Percentiles rank a stretch among this genome's conserved stretches.
Conservation (phyloP, 2,113 vertebrate species). For the Toxostoma redivivum region DNA sequence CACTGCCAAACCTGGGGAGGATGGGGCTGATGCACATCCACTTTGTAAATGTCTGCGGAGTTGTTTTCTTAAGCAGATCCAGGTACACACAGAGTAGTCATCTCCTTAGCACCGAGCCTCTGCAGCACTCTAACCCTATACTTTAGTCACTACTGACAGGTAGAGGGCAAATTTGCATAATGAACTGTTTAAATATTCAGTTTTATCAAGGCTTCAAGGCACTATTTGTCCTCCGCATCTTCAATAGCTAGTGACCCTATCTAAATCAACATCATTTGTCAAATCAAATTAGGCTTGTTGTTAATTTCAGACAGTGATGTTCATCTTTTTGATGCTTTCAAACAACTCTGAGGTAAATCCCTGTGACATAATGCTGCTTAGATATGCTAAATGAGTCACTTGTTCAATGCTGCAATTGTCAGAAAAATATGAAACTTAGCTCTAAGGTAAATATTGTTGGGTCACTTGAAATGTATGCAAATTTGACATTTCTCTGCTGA, state of each 20-base stretch:
- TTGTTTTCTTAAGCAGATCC: not conserved
- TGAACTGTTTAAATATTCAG: constrained; percentile 77
- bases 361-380: constrained; percentile 78
- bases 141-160: constrained; percentile 72
- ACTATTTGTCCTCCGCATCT: constrained; percentile 69
- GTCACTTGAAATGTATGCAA: constrained; percentile 94
- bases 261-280: constrained; percentile 86
- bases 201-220: constrained; percentile 82
- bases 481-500: constrained; percentile 95
- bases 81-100: constrained; percentile 8
- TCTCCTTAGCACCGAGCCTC: constrained; percentile 8
- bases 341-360: constrained; percentile 75
- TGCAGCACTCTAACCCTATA: constrained; percentile 37
- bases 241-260: constrained; percentile 79
- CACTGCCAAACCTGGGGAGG: not conserved
- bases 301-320: constrained; percentile 81
- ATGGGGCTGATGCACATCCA: not conserved
- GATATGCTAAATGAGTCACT: constrained; percentile 86
- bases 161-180: constrained; percentile 85
- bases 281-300: constrained; percentile 84
- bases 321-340: constrained; percentile 79
- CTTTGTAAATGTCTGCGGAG: constrained; percentile 19
- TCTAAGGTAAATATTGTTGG: constrained; percentile 85
- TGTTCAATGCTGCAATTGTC: constrained; percentile 87
- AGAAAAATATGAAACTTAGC: constrained; percentile 83